Evolutionary conservation across 2,113 vertebrate species (phyloP), one percentile per base, ranked within the genome.

Genomic region (Podiceps cristatus): DNA sequence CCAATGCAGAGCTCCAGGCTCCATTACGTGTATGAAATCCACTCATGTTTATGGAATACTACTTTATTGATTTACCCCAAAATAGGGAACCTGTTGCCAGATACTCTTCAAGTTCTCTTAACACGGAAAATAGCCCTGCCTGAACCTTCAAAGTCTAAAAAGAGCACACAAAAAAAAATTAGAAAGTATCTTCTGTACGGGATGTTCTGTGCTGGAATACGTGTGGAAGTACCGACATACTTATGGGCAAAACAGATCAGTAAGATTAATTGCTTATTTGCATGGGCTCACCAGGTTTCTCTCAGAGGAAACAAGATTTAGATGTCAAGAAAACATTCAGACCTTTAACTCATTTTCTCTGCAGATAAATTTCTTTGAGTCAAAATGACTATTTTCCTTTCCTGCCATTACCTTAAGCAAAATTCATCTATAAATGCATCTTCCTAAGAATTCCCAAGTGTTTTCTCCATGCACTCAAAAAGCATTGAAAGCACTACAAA

Each of bases 21-120:
- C 42, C 6, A 1, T 16, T 42, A 47, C 0, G 0, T 23, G 2
- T 31, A 85, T 9, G 44, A 47, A n/a, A 40, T 4, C 5, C 27
- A 75, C 28, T 72, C 1, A 0, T 8, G 11, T 33, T 58, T 19
- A 72, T 11, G 23, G 14, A 67, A n/a, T 71, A 77, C 13, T 29
- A 29, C 11, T 42, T 50, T 14, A 63, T 13, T 28, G 22, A 76
- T 20, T n/a, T 56, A 69, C 4, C 16, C 44, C 53, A 68, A 73
- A 93, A 33, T 9, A 64, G 4, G 11, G 15, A 66, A 71, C 24
- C 50, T 71, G 25, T 13, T 87, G 37, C 10, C 64, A 91, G 52
- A 42, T 17, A 63, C 18, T 66, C 49, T 79, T 63, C 15, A 71
- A 44, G 23, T 49, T 59, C 13, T 72, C 40, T 82, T 20, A 25